phyloP scores from a whole-genome alignment of 2,888 invertebrate genomes.

The Dicyrtomina minuta region DNA sequence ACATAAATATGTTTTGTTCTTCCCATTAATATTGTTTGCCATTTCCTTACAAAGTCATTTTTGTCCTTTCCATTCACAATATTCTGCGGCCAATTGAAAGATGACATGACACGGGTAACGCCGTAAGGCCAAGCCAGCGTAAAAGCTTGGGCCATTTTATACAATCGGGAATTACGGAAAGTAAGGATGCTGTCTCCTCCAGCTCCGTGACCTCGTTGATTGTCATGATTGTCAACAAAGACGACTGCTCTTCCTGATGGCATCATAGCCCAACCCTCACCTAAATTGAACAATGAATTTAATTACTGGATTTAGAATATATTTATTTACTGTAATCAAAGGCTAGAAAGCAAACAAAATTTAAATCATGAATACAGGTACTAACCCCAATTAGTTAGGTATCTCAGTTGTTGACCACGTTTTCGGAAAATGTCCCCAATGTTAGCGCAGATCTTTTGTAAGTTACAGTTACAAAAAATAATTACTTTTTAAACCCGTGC shows the following conservation, averaged over 20 bases:
- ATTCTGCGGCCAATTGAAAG: slow-evolving; percentile 58
- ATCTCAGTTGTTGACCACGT: slow-evolving; percentile 48
- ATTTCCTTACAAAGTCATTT: too few relatives aligned
- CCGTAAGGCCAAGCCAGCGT: slow-evolving; percentile 85
- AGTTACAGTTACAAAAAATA: too few relatives aligned
- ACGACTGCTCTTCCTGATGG: slow-evolving; percentile 66
- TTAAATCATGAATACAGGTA: too few relatives aligned
- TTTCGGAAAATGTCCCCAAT: slow-evolving; percentile 53
- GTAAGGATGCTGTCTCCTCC: slow-evolving; percentile 50
- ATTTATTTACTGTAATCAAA: too few relatives aligned
- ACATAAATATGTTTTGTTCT: too few relatives aligned
- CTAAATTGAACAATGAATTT: slow-evolving; percentile 55
- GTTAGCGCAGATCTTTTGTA: slow-evolving; percentile 54
- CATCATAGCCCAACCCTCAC: slow-evolving; percentile 68
- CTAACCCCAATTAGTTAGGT: slow-evolving; percentile 44
- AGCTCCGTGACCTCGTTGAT: slow-evolving; percentile 64
- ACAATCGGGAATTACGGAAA: slow-evolving; percentile 43
- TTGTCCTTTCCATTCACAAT: too few relatives aligned
- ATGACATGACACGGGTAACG: slow-evolving; percentile 71
- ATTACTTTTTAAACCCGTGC: too few relatives aligned
- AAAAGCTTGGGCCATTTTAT: slow-evolving; percentile 74
- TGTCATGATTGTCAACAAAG: slow-evolving; percentile 90
- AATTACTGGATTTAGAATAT: too few relatives aligned
- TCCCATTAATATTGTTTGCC: neutral
- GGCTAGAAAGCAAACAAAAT: too few relatives aligned